Base-by-base conservation (phyloP, 2,888 invertebrate genomes). In the Cheilosia soror region DNA sequence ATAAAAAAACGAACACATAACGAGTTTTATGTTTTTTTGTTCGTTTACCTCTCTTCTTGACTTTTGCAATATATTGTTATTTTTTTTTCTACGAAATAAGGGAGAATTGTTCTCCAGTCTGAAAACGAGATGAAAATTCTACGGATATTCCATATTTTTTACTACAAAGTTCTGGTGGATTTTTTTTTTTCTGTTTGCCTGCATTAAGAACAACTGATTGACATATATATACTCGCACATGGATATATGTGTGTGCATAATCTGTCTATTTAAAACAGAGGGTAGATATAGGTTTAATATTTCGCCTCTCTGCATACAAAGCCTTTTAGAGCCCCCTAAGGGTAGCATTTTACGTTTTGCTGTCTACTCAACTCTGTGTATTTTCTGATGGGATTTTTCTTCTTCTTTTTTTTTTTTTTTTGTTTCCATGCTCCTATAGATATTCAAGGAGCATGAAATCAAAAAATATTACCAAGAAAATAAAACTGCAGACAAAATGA, bases 371-470 rank as follows among this genome's bases (percentile, higher is more conserved):
- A 9, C 4, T 33, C 27, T 62, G 9, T 27, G 29, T 27, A 4
- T 53, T 49, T 29, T n/a, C 63, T 49, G 53, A 65, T 69, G 63
- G 63, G 29, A 15, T 76, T 60, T 60, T 53, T 33, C 53, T 44
- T 40, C 51, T 47, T 25, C 29, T 66, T 47, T 47, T 25, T 29
- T 77, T 53, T 62, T 47, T 31, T 53, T 44, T 29, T 33, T 25
- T 79, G 9, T 75, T 79, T 53, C 37, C 57, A 49, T 63, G 57
- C 68, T 51, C 76, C 71, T 81, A 71, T 75, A 84, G 80, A 84
- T 80, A 80, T 79, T 80, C 83, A 79, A 81, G 79, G 57, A 85
- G 85, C 81, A 85, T 85, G 85, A 81, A 85, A 85, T 81, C 80
- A 80, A 81, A 80, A 73, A 60, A 65, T 81, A 81, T 77, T 80